Evolutionary conservation across 2,888 invertebrate species (phyloP).

Genomic region (Meteorus cinctellus): DNA sequence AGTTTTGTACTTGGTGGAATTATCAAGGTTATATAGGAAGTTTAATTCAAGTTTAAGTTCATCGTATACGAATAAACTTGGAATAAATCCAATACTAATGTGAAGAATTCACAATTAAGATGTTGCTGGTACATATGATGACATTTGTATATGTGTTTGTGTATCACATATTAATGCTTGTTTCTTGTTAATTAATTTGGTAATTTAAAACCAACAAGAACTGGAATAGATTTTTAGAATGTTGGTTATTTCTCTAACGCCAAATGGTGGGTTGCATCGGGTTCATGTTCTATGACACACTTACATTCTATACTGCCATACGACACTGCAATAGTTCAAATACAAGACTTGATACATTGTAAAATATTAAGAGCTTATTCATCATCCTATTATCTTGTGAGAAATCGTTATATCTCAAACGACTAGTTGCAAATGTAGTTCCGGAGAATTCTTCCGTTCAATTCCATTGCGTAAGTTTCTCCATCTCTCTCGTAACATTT

Average conservation of each 20-base stretch:
- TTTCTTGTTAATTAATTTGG: constrained; percentile 45
- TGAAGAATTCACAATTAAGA: neutral
- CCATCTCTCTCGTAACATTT: neutral
- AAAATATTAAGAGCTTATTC: neutral
- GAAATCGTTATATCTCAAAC: constrained; percentile 25
- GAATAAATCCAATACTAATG: constrained; percentile 38
- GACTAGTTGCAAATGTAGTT: neutral
- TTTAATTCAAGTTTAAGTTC: constrained; percentile 19
- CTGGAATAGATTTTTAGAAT: too few species aligned
- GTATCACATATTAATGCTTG: neutral
- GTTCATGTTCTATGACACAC: constrained; percentile 43
- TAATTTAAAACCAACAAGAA: constrained; percentile 18
- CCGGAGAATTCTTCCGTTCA: neutral
- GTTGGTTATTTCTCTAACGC: too few species aligned
- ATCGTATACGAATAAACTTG: neutral
- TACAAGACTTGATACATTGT: neutral
- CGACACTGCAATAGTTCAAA: constrained; percentile 33
- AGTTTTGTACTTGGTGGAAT: neutral
- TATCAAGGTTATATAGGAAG: neutral
- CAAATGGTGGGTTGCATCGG: constrained; percentile 27
- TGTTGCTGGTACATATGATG: neutral
- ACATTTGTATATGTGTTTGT: neutral
- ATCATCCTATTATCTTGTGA: constrained; percentile 45
- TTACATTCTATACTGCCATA: constrained; percentile 51
- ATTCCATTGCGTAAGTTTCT: neutral